phyloP scores from a whole-genome alignment of 2,888 invertebrate genomes.

The Frankliniella fusca region DNA sequence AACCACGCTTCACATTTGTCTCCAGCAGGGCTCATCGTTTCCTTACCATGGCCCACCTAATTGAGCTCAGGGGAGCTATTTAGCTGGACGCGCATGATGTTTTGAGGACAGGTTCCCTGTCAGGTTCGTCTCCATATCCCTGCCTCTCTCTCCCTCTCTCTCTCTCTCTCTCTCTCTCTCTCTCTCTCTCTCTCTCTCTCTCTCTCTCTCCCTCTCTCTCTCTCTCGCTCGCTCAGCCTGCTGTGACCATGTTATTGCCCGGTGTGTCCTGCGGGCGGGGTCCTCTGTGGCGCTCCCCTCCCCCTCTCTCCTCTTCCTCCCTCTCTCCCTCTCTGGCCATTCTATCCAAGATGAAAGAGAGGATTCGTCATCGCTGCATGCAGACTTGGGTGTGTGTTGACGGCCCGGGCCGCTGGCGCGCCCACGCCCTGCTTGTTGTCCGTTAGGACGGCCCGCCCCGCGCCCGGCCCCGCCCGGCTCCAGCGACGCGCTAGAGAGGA shows the following conservation, averaged over 20 bases:
- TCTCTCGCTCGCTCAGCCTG: neutral
- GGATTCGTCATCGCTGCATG: conserved; percentile 21
- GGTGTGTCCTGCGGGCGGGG: no score
- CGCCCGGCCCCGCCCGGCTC: neutral
- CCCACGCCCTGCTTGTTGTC: neutral
- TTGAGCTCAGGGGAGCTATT: no score
- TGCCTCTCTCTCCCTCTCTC: neutral
- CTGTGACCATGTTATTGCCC: neutral
- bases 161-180: neutral
- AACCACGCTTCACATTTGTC: no score
- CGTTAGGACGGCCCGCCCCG: neutral
- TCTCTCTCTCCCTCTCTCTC: neutral
- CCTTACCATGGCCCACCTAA: no score
- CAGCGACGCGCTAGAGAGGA: neutral
- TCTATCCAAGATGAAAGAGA: neutral
- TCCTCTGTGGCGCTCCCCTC: neutral
- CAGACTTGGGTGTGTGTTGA: neutral
- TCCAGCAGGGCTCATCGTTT: no score
- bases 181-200: neutral
- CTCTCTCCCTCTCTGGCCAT: neutral
- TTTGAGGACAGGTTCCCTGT: neutral
- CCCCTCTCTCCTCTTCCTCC: neutral
- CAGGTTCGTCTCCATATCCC: neutral
- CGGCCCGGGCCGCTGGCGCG: no score
- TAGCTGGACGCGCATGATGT: no score